phyloP scores from a whole-genome alignment of 2,113 vertebrate genomes.

The Arothron firmamentum region DNA sequence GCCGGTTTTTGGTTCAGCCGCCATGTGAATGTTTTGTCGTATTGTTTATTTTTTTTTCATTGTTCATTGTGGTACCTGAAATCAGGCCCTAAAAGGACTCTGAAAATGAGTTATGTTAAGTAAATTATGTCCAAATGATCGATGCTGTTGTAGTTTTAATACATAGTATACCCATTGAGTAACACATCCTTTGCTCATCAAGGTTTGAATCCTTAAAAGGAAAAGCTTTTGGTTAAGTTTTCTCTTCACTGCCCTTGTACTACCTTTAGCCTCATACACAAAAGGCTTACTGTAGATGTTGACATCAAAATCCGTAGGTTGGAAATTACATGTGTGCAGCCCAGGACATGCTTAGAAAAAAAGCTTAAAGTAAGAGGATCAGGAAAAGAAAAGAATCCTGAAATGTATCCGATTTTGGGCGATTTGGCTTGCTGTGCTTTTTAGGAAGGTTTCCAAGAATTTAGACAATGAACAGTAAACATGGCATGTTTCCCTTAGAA shows the following conservation, averaged over 20 bases:
- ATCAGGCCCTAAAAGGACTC: no score
- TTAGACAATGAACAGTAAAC: constrained; percentile 73
- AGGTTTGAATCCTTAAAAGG: no score
- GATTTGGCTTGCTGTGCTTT: constrained; percentile 48
- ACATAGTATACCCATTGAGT: no score
- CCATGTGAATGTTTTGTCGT: constrained; percentile 7
- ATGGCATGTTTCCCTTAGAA: constrained; percentile 68
- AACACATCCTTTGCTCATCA: no score
- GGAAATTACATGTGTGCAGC: not conserved
- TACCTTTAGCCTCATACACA: no score
- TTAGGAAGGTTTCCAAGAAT: constrained; percentile 71
- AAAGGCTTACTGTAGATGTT: no score
- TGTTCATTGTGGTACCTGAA: not conserved
- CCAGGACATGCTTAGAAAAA: constrained; percentile 4
- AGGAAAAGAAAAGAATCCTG: constrained; percentile 38
- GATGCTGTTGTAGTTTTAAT: no score
- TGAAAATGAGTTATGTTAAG: no score
- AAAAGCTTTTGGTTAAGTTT: no score
- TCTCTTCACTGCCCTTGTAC: no score
- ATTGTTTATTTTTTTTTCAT: constrained; percentile 1
- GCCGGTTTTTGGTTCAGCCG: not conserved
- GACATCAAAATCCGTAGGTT: no score
- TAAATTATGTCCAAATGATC: no score
- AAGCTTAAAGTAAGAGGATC: constrained; percentile 21
- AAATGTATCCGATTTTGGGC: constrained; percentile 42